phyloP scores from a whole-genome alignment of 2,113 vertebrate genomes.

The Podiceps cristatus region DNA sequence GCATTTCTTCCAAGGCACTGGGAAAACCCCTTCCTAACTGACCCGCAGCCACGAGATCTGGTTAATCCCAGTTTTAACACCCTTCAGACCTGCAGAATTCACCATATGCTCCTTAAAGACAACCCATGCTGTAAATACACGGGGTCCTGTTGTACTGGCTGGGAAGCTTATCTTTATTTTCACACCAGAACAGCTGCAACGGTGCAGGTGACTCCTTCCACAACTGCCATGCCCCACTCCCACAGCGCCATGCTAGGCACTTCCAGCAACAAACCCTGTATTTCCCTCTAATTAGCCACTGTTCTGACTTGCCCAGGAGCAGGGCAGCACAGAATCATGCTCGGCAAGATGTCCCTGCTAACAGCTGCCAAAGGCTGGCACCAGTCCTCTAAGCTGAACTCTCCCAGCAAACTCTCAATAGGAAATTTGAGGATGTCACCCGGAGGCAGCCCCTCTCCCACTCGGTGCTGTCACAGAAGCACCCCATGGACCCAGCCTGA shows the following conservation, averaged over 20 bases:
- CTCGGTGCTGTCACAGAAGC: not conserved
- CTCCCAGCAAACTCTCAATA: not conserved
- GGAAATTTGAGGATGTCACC: rapidly evolving
- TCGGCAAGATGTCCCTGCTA: rapidly evolving
- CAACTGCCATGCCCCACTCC: rapidly evolving
- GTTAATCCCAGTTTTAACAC: not conserved
- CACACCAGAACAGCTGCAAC: not conserved
- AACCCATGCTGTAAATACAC: rapidly evolving
- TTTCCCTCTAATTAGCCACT: not conserved
- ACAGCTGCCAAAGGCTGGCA: not conserved
- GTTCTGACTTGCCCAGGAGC: slow-evolving; percentile 29
- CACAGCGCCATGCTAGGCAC: rapidly evolving
- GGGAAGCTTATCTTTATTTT: not conserved
- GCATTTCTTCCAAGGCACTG: not conserved
- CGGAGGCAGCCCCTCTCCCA: not conserved
- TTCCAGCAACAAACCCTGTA: not conserved
- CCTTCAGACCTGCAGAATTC: not conserved
- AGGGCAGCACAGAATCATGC: not conserved
- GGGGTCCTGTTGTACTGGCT: rapidly evolving
- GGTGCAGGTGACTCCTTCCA: not conserved
- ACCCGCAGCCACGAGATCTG: not conserved
- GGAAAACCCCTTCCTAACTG: not conserved
- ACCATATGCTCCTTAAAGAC: not conserved
- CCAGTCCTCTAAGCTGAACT: not conserved
- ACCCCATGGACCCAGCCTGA: rapidly evolving